Conservation (phyloP, 2,888 invertebrate species). For the Seladonia tumulorum region DNA sequence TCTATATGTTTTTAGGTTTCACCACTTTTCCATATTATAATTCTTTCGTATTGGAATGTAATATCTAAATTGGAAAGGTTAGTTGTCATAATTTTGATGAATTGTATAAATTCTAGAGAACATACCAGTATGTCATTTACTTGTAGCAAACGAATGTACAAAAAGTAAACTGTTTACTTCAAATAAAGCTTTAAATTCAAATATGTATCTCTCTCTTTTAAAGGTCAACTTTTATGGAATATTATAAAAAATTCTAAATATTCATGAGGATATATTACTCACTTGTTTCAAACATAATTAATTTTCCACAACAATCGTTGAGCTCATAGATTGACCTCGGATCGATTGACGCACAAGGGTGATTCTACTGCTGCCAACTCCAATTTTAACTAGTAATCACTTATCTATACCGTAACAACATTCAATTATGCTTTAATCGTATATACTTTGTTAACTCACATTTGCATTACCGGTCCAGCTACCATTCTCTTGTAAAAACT, state of each 20-base stretch:
- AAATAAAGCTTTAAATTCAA: neutral
- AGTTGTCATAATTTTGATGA: neutral
- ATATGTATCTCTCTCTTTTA: neutral
- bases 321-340: neutral
- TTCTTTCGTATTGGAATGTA: too few species aligned
- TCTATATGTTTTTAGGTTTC: too few species aligned
- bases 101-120: neutral
- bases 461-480: neutral
- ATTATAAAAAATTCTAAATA: neutral
- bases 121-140: too few species aligned
- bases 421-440: neutral
- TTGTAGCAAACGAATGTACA: too few species aligned
- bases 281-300: neutral
- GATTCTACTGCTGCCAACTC: neutral
- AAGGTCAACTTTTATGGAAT: neutral
- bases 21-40: too few species aligned
- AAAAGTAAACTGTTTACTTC: too few species aligned
- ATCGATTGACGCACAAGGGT: neutral
- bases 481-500: neutral
- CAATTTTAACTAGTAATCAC: neutral
- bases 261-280: neutral
- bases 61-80: neutral
- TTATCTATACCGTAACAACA: neutral
- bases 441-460: neutral
- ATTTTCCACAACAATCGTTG: neutral